Conservation (phyloP, 2,113 vertebrate species). For the Eudyptes chrysolophus region DNA sequence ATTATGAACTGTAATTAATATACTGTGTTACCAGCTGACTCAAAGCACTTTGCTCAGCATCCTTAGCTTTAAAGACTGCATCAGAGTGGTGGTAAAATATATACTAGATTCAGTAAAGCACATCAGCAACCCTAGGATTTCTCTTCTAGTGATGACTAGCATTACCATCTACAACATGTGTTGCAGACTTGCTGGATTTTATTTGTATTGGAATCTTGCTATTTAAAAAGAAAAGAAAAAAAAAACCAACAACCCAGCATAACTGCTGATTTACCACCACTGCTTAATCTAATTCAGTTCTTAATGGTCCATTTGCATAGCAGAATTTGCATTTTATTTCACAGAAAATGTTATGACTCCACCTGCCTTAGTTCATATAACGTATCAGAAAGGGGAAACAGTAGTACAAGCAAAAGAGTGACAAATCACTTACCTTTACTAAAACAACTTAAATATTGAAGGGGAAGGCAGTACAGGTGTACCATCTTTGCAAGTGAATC, state of each 20-base stretch:
- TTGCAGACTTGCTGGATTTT: background rate
- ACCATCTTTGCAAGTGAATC: background rate
- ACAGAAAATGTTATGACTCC: slow-evolving; percentile 55
- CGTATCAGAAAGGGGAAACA: slow-evolving; percentile 1
- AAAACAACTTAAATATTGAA: background rate
- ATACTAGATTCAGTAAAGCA: slow-evolving; percentile 7
- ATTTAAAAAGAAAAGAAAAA: background rate
- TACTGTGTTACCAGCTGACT: background rate
- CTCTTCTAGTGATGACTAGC: background rate
- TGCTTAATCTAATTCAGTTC: slow-evolving; percentile 71
- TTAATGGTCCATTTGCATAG: slow-evolving; percentile 68
- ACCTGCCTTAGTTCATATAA: slow-evolving; percentile 58
- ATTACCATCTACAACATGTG: background rate
- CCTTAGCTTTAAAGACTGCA: background rate
- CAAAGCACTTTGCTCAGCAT: slow-evolving; percentile 30
- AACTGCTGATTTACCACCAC: slow-evolving; percentile 67
- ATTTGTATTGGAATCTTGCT: slow-evolving; percentile 43
- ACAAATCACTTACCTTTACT: background rate
- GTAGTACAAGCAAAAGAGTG: background rate
- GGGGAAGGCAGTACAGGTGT: background rate
- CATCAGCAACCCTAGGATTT: background rate
- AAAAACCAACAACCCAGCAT: background rate
- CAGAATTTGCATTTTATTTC: slow-evolving; percentile 71
- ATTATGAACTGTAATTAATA: slow-evolving; percentile 48
- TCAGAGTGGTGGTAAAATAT: slow-evolving; percentile 17